A percentile compares a stretch with the other conserved stretches of the same genome.
Evolutionary conservation across 1,140 invertebrate genomes (phyloP).

Genomic region (Cotesia glomerata): DNA sequence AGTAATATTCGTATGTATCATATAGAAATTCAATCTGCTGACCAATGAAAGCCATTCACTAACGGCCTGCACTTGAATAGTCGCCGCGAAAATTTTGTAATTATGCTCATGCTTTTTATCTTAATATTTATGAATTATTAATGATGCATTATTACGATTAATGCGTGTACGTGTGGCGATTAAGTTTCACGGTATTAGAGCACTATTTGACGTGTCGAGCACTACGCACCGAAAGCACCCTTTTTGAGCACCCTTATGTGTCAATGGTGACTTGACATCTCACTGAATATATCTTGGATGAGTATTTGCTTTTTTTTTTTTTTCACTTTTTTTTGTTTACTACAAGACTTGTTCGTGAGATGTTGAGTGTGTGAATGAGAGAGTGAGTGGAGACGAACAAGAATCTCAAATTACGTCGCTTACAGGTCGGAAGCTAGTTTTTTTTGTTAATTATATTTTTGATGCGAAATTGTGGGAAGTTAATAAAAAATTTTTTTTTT

Average conservation of each 20-base stretch:
- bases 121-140: no score
- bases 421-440: no score
- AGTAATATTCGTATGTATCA: slow-evolving; percentile 1
- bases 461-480: no score
- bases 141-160: background rate
- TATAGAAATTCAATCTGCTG: background rate
- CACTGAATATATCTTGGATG: background rate
- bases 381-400: slow-evolving; percentile 44
- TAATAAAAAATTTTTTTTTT: no score
- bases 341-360: slow-evolving; percentile 28
- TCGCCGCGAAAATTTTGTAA: background rate
- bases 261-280: slow-evolving; percentile 44
- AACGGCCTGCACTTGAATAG: background rate
- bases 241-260: slow-evolving; percentile 49
- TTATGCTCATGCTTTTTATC: no score
- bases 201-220: slow-evolving; percentile 51
- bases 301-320: background rate
- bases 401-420: slow-evolving; percentile 6
- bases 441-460: no score
- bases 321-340: background rate
- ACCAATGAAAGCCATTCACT: background rate
- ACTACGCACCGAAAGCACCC: slow-evolving; percentile 57
- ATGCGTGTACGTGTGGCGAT: background rate
- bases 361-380: slow-evolving; percentile 45
- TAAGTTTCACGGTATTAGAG: slow-evolving; percentile 29